Percentiles rank a stretch among this genome's conserved stretches.
phyloP scores from a whole-genome alignment of 2,888 invertebrate species.

The Pseudolycoriella hygida region DNA sequence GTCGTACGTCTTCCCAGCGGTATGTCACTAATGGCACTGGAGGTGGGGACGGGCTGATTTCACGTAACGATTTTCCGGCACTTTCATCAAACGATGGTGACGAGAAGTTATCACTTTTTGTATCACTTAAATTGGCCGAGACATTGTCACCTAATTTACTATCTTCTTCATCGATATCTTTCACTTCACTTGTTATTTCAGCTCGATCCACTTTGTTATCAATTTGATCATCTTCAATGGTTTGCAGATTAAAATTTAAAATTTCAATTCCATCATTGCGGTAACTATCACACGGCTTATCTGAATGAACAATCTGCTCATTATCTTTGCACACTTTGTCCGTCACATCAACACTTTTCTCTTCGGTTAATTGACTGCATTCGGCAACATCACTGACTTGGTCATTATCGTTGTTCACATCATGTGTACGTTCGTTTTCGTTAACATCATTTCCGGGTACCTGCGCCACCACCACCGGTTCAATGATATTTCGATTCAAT shows the following conservation, averaged over 20 bases:
- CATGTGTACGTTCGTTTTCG: background rate
- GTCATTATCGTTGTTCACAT: background rate
- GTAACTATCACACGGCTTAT: no score
- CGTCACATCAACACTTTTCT: background rate
- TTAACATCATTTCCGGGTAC: background rate
- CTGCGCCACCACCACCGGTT: background rate
- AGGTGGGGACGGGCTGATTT: slow-evolving; percentile 33
- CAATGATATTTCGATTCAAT: background rate
- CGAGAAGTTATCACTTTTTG: no score
- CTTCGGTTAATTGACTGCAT: background rate
- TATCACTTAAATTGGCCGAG: no score
- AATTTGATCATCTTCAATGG: no score
- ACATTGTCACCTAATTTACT: no score
- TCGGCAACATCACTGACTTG: no score
- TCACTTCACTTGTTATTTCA: background rate
- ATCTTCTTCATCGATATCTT: no score
- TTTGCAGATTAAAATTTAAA: no score
- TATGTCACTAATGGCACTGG: slow-evolving; percentile 59
- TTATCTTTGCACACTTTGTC: background rate
- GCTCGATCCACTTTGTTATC: background rate
- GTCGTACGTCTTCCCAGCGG: slow-evolving; percentile 61
- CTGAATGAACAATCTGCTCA: no score
- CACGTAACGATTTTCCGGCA: background rate
- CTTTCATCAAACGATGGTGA: background rate
- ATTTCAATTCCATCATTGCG: no score